phyloP scores from a whole-genome alignment of 1,140 invertebrate genomes.

The Zaprionus camerounensis region DNA sequence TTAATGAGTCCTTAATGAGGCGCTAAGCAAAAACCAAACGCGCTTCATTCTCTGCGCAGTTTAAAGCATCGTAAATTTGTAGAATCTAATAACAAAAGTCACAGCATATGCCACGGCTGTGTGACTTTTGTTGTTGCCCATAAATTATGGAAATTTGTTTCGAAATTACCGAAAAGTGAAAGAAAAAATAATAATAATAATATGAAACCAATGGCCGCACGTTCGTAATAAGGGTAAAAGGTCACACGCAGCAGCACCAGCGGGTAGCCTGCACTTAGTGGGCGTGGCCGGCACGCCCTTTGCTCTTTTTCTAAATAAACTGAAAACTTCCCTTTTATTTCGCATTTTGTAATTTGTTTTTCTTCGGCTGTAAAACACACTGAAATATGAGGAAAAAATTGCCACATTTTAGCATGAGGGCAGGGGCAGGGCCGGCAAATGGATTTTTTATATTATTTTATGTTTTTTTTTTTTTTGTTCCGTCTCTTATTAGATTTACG shows the following conservation, averaged over 20 bases:
- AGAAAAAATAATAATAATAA: constrained; percentile 29
- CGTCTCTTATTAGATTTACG: constrained; percentile 63
- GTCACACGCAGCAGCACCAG: constrained; percentile 41
- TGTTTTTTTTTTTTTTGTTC: constrained; percentile 38
- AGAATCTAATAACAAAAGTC: constrained; percentile 66
- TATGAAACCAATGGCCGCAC: constrained; percentile 31
- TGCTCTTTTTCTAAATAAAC: constrained; percentile 37
- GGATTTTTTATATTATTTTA: constrained; percentile 49
- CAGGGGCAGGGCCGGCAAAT: constrained; percentile 40
- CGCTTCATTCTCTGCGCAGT: constrained; percentile 16
- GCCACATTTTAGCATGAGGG: constrained; percentile 61
- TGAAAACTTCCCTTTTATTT: constrained; percentile 71
- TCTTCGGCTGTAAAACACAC: constrained; percentile 53
- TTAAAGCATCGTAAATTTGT: constrained; percentile 76
- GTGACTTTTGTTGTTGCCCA: constrained; percentile 77
- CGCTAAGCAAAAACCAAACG: constrained; percentile 39
- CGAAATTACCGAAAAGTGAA: constrained; percentile 60
- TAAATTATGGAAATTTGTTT: constrained; percentile 78
- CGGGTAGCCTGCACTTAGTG: constrained; percentile 36
- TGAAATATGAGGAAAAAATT: constrained; percentile 81
- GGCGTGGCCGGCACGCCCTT: constrained; percentile 58
- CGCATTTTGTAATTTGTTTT: constrained; percentile 77
- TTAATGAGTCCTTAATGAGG: constrained; percentile 75
- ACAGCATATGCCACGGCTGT: constrained; percentile 62
- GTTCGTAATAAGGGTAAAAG: constrained; percentile 54